phyloP scores from a whole-genome alignment of 2,888 invertebrate genomes.

The Pyrrhia umbra region DNA sequence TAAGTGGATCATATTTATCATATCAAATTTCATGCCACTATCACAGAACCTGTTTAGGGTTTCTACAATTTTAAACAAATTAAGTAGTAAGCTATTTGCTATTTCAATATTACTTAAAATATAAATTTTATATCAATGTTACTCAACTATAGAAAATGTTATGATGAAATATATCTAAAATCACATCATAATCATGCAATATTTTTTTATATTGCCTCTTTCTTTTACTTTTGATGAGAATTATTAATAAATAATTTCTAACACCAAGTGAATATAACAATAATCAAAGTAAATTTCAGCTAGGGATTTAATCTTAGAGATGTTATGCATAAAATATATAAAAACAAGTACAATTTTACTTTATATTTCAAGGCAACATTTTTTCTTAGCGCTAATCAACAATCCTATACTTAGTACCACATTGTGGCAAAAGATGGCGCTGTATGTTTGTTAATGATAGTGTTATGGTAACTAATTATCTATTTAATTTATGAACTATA shows the following conservation, averaged over 20 bases:
- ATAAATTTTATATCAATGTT: no score
- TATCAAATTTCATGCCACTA: conserved; percentile 46
- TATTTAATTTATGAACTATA: conserved; percentile 18
- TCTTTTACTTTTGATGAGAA: conserved; percentile 15
- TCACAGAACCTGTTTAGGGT: neutral
- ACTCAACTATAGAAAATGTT: no score
- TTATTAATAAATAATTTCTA: conserved; percentile 13
- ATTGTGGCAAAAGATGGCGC: conserved; percentile 74
- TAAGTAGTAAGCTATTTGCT: conserved; percentile 3
- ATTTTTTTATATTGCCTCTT: conserved; percentile 23
- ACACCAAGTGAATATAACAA: no score
- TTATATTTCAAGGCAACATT: conserved; percentile 61
- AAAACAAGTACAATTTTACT: neutral
- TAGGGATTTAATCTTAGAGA: neutral
- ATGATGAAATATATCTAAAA: conserved; percentile 6
- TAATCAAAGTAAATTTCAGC: neutral
- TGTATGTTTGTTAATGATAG: conserved; percentile 63
- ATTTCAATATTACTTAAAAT: neutral
- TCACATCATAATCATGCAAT: conserved; percentile 30
- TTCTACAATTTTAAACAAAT: conserved; percentile 15
- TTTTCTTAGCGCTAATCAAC: conserved; percentile 55
- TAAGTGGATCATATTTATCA: conserved; percentile 5
- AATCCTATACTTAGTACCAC: conserved; percentile 58
- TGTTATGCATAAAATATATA: neutral
- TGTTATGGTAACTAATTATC: conserved; percentile 47